These are phyloP conservation scores for Nebria salina DNA, from an alignment of 2,888 invertebrate species.

Conservation along the genomic window DNA sequence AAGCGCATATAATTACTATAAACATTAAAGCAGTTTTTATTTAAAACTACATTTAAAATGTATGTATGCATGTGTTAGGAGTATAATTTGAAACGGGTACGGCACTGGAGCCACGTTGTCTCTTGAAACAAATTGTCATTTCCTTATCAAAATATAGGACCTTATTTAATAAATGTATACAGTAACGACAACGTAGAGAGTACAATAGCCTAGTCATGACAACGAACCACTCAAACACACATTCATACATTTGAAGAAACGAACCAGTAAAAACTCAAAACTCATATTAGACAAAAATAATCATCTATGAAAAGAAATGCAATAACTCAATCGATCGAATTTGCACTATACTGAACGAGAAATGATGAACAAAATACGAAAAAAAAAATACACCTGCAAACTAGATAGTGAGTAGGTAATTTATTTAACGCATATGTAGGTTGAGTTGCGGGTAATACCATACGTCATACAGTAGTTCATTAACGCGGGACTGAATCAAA, in stretches of 20 bases:
- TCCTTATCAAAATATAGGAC: constrained; percentile 44
- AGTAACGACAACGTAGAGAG: not conserved
- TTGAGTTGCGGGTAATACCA: too few species aligned
- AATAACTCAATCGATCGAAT: too few species aligned
- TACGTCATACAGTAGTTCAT: not conserved
- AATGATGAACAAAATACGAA: too few species aligned
- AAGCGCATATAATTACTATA: too few species aligned
- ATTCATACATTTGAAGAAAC: too few species aligned
- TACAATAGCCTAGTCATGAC: constrained; percentile 42
- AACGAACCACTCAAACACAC: not conserved
- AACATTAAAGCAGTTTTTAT: not conserved
- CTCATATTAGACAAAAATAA: too few species aligned
- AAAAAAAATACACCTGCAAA: too few species aligned
- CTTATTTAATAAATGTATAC: constrained; percentile 42
- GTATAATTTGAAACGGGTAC: not conserved
- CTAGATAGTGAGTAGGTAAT: too few species aligned
- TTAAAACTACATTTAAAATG: not conserved
- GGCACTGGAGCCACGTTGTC: constrained; percentile 37
- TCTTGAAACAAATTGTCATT: constrained; percentile 43
- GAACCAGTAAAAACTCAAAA: too few species aligned
- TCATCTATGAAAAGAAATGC: too few species aligned
- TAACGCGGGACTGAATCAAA: constrained; percentile 7
- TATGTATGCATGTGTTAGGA: not conserved
- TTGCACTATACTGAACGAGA: too few species aligned
- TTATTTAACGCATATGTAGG: too few species aligned